A percentile compares a stretch with the other conserved stretches of the same genome.
phyloP scores from a whole-genome alignment of 2,113 vertebrate genomes.

The Heterotis niloticus region DNA sequence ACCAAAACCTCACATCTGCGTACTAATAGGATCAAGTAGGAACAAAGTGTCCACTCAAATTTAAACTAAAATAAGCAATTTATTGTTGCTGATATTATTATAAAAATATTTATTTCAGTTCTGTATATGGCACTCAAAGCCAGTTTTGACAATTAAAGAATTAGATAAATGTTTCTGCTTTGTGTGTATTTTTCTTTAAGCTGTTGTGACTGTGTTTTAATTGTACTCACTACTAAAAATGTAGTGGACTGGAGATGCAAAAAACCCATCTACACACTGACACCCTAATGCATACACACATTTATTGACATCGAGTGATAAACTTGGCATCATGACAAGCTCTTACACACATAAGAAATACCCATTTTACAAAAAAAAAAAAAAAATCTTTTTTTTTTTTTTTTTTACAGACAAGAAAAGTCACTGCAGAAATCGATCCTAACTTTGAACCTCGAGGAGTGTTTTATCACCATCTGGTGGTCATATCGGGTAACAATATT shows the following conservation, averaged over 20 bases:
- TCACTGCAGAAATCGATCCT: too few relatives aligned
- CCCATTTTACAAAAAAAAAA: too few relatives aligned
- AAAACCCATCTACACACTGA: too few relatives aligned
- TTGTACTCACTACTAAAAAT: neutral
- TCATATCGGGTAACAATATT: neutral
- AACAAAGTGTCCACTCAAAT: constrained; percentile 46
- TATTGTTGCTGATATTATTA: constrained; percentile 79
- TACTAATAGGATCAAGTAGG: constrained; percentile 79
- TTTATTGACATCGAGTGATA: too few relatives aligned
- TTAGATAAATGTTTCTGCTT: constrained; percentile 9
- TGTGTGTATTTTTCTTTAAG: neutral
- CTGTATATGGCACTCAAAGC: constrained; percentile 81
- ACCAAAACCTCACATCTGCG: constrained; percentile 74
- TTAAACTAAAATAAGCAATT: constrained; percentile 73
- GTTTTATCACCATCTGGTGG: constrained; percentile 26
- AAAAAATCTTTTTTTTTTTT: too few relatives aligned
- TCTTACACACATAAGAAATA: too few relatives aligned
- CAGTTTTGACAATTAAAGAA: constrained; percentile 79
- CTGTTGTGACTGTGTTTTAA: neutral
- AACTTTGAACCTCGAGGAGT: neutral
- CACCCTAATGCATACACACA: too few relatives aligned
- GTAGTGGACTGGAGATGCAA: neutral
- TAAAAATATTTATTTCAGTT: constrained; percentile 82
- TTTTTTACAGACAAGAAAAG: neutral
- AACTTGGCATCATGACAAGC: too few relatives aligned